Evolutionary conservation across 2,113 vertebrate genomes (phyloP), one percentile per base, ranked within the genome.

Genomic region (Panthera uncia): DNA sequence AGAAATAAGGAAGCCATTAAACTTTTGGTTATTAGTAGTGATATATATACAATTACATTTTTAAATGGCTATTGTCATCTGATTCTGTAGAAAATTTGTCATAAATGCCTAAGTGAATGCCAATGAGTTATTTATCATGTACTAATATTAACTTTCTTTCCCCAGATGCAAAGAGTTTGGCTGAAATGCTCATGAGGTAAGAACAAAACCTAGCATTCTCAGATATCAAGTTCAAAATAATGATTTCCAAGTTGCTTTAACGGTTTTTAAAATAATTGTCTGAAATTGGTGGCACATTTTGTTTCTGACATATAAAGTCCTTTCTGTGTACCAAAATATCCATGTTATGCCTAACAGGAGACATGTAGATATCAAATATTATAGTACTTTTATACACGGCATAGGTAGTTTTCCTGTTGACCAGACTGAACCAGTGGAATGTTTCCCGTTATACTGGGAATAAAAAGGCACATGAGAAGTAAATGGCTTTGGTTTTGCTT

Each of bases 151-250:
- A 97, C 94, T 99, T 98, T 98, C 99, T 99, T 98, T 98, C 98
- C 99, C 96, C 99, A 99, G 99, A 99, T 99, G 99, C 99, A 83
- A 99, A 99, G 98, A 99, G 99, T 98, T 99, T 99, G 98, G 99
- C 99, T 16, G 99, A 99, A 99, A 99, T 99, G 99, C 99, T 99
- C 93, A 99, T 99, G 99, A 99, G 99, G 99, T 99, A 99, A 99
- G 99, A 97, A 81, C 11, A 95, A 61, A 5, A 31, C 33, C 76
- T n/a, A 36, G 13, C 78, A 12, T 55, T 61, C 50, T 93, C 31
- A 3, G 82, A 57, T 10, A 81, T 11, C 78, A 81, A 65, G 73
- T 76, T 14, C 78, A 50, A 87, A 83, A 88, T 45, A 76, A 66
- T 16, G 41, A 15, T 84, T 69, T 50, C n/a, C n/a, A 31, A 27